A percentile compares a stretch with the other conserved stretches of the same genome.
Evolutionary conservation across 2,113 vertebrate genomes (phyloP).

Genomic region (Ageneiosus marmoratus): DNA sequence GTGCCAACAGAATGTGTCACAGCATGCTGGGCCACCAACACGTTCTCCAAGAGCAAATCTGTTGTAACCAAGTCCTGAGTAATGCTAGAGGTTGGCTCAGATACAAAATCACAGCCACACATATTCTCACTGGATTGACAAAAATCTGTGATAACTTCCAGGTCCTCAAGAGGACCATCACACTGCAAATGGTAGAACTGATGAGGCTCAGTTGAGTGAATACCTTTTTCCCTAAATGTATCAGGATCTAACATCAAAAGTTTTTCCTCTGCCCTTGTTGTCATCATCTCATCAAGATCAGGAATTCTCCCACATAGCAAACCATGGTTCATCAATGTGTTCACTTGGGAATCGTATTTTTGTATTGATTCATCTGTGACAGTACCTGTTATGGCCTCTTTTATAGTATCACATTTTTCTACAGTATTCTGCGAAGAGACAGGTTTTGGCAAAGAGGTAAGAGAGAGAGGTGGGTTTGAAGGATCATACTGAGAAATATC

Average conservation of each 20-base stretch:
- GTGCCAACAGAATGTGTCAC: slow-evolving; percentile 1
- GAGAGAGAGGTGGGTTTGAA: not conserved
- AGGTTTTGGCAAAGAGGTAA: slow-evolving; percentile 3
- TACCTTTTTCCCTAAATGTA: slow-evolving; percentile 1
- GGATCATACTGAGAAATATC: not conserved
- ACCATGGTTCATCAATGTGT: not conserved
- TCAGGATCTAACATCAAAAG: slow-evolving; percentile 15
- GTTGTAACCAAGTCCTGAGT: slow-evolving; percentile 49
- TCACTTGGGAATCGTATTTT: not conserved
- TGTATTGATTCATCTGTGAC: not conserved
- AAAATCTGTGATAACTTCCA: not conserved
- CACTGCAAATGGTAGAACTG: not conserved
- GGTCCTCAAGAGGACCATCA: not conserved
- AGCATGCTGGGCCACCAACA: slow-evolving; percentile 26
- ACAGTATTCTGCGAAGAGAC: not conserved
- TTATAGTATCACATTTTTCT: not conserved
- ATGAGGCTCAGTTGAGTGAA: not conserved
- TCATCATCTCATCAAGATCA: slow-evolving; percentile 2
- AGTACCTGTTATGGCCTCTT: not conserved
- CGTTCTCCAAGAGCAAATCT: slow-evolving; percentile 29
- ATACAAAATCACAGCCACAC: slow-evolving; percentile 2
- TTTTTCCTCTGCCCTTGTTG: slow-evolving; percentile 7
- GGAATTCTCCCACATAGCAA: not conserved
- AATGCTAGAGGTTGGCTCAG: slow-evolving; percentile 35
- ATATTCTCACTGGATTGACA: not conserved